These are phyloP conservation scores for Nasonia vitripennis DNA, from an alignment of 1,140 invertebrate genomes.

Conservation along the genomic window DNA sequence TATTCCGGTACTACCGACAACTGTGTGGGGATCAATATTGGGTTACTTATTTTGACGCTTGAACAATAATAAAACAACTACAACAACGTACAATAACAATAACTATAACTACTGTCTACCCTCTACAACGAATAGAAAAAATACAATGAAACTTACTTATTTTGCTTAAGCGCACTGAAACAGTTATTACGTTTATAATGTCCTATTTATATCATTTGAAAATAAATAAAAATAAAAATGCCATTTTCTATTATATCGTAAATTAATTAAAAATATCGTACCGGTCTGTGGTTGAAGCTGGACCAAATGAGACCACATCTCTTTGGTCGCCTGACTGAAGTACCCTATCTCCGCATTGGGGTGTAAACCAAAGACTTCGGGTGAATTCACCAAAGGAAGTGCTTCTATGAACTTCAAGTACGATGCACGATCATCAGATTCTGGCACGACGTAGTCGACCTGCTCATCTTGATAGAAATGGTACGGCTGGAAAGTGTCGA, in stretches of 20 bases:
- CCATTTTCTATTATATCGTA: no score
- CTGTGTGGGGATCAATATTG: not conserved
- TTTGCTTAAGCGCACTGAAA: slow-evolving; percentile 32
- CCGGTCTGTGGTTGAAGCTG: slow-evolving; percentile 92
- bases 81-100: not conserved
- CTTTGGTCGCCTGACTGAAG: slow-evolving; percentile 88
- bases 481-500: slow-evolving; percentile 91
- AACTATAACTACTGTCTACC: not conserved
- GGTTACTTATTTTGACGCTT: not conserved
- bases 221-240: not conserved
- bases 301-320: slow-evolving; percentile 89
- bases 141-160: slow-evolving; percentile 28
- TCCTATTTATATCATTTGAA: not conserved
- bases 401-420: slow-evolving; percentile 84
- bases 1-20: slow-evolving; percentile 73
- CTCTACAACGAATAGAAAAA: slow-evolving; percentile 19
- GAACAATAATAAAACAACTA: not conserved
- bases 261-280: slow-evolving; percentile 64
- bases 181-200: not conserved
- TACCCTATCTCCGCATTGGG: slow-evolving; percentile 95
- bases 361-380: slow-evolving; percentile 93
- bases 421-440: slow-evolving; percentile 80
- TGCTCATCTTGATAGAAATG: slow-evolving; percentile 87
- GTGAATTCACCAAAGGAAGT: slow-evolving; percentile 84
- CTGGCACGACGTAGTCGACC: slow-evolving; percentile 88